Evolutionary conservation across 2,888 invertebrate genomes (phyloP).

Genomic region (Marasmarcha lunaedactyla): DNA sequence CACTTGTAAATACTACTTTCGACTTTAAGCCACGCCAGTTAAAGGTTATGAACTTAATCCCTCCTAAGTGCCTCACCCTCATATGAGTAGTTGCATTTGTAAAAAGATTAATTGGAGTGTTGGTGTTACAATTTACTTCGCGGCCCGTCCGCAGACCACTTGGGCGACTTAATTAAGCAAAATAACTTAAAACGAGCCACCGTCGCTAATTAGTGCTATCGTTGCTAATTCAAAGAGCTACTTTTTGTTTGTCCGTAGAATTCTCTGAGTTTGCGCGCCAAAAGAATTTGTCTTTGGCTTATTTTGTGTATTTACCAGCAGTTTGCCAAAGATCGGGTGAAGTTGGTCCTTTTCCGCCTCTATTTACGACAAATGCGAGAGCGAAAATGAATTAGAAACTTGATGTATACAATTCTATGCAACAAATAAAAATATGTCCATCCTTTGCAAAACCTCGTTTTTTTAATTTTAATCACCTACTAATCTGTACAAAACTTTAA

Average conservation of each 20-base stretch:
- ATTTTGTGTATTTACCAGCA: slow-evolving; percentile 34
- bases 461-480: too few species aligned
- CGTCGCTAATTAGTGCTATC: slow-evolving; percentile 67
- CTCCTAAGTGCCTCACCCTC: slow-evolving; percentile 47
- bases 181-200: slow-evolving; percentile 66
- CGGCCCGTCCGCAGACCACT: slow-evolving; percentile 66
- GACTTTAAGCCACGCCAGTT: not conserved
- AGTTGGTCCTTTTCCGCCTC: too few species aligned
- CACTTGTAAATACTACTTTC: not conserved
- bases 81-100: slow-evolving; percentile 62
- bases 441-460: too few species aligned
- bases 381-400: too few species aligned
- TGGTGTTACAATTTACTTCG: slow-evolving; percentile 62
- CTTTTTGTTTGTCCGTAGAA: slow-evolving; percentile 57
- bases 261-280: slow-evolving; percentile 62
- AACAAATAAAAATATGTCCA: too few species aligned
- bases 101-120: slow-evolving; percentile 71
- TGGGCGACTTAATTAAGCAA: slow-evolving; percentile 68
- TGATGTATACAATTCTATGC: too few species aligned
- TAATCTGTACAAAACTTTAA: too few species aligned
- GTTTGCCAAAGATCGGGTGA: too few species aligned
- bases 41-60: not conserved
- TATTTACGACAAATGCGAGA: too few species aligned
- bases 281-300: slow-evolving; percentile 67
- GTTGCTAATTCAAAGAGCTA: slow-evolving; percentile 62